Conservation (phyloP, 37 sponge, comb jelly and placozoan species). For the Ianthella basta region DNA sequence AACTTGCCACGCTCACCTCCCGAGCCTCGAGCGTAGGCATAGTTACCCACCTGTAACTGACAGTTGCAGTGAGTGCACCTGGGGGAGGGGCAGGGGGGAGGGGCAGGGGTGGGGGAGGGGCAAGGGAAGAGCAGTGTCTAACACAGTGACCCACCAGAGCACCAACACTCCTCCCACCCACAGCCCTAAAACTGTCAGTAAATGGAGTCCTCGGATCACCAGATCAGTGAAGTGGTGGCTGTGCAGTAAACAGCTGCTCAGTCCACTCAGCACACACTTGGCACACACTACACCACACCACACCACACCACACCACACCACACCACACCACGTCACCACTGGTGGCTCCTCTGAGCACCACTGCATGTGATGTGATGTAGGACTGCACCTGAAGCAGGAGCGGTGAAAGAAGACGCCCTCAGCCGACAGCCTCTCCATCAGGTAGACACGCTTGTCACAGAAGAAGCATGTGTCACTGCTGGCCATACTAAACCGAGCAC, state of each 20-base stretch:
- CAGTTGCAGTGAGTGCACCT: constrained; percentile 77
- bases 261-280: no score
- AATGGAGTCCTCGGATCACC: no score
- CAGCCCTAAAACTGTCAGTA: no score
- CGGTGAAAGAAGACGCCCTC: constrained; percentile 89
- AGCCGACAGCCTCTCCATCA: constrained; percentile 84
- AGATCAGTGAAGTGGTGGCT: no score
- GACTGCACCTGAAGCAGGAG: constrained; percentile 59
- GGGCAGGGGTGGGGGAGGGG: not conserved
- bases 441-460: constrained; percentile 77
- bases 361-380: not conserved
- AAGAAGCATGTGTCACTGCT: constrained; percentile 77
- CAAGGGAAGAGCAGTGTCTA: not conserved
- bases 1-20: constrained; percentile 79
- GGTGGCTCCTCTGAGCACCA: no score
- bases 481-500: constrained; percentile 18
- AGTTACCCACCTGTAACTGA: constrained; percentile 74
- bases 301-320: no score
- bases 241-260: no score
- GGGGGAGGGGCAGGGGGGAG: not conserved
- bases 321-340: no score
- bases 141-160: not conserved
- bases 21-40: constrained; percentile 66
- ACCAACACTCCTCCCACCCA: no score
- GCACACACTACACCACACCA: no score